Conservation (phyloP, 2,113 vertebrate genomes). For the Probosciger aterrimus region DNA sequence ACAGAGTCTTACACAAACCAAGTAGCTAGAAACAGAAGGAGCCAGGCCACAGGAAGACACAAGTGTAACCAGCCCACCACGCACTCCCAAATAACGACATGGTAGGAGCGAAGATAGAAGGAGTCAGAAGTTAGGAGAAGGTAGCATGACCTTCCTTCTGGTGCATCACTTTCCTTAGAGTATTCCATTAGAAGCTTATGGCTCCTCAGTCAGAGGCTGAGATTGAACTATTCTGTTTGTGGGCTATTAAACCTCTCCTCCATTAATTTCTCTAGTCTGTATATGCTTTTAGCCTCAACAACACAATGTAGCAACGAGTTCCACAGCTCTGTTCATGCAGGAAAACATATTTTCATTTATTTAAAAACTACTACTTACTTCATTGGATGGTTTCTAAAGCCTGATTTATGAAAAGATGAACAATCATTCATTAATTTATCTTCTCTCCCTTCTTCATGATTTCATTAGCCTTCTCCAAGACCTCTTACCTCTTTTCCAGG, state of each 20-base stretch:
- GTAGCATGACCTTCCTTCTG: neutral
- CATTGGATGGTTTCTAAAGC: neutral
- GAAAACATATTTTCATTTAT: neutral
- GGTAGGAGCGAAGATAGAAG: neutral
- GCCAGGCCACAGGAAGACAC: neutral
- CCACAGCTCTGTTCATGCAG: neutral
- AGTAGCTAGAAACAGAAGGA: neutral
- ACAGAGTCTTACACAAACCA: neutral
- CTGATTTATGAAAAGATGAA: neutral
- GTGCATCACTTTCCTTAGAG: neutral
- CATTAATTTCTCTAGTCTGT: neutral
- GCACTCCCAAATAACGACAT: neutral
- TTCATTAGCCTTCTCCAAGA: neutral
- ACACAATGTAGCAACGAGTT: neutral
- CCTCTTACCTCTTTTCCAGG: constrained; percentile 17
- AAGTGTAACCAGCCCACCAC: neutral
- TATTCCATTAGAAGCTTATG: neutral
- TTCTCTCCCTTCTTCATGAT: neutral
- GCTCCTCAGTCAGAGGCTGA: neutral
- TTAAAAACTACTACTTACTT: neutral
- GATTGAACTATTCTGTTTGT: neutral
- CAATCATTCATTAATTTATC: neutral
- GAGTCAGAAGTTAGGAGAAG: neutral
- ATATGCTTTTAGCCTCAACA: neutral
- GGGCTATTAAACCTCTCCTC: neutral